Conservation (phyloP, 2,113 vertebrate genomes). For the Cheirogaleus medius region DNA sequence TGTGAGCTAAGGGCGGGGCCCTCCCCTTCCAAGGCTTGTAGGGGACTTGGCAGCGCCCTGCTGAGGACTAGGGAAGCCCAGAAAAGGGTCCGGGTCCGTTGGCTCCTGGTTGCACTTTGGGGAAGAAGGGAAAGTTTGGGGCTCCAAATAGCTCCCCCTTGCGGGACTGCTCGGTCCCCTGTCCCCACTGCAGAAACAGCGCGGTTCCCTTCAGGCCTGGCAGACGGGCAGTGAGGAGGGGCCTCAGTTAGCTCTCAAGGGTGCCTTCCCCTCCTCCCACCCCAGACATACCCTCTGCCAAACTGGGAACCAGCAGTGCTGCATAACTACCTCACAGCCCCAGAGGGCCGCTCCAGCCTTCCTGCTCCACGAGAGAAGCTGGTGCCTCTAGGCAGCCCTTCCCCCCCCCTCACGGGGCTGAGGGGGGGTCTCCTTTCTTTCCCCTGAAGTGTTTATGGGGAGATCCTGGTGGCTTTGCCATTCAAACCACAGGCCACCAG, state of each 20-base stretch:
- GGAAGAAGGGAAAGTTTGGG: conserved; percentile 15
- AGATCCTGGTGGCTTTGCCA: conserved; percentile 46
- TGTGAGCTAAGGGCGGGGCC: neutral
- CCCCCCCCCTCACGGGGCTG: too few relatives aligned
- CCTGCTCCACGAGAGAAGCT: neutral
- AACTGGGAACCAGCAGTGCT: conserved; percentile 51
- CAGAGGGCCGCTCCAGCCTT: conserved; percentile 4
- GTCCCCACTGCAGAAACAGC: conserved; percentile 61
- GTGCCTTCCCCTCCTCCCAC: conserved; percentile 77
- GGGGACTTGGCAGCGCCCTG: neutral
- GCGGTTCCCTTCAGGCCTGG: conserved; percentile 72
- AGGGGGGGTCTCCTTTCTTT: neutral
- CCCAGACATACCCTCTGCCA: conserved; percentile 65
- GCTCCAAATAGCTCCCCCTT: neutral
- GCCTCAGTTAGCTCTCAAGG: conserved; percentile 74
- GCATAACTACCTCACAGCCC: conserved; percentile 70
- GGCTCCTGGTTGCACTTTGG: conserved; percentile 78
- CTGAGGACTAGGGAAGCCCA: conserved; percentile 46
- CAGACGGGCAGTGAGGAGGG: conserved; percentile 74
- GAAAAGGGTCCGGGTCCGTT: neutral
- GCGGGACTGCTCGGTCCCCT: neutral
- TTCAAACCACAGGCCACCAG: neutral
- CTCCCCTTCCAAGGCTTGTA: neutral
- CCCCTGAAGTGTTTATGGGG: neutral
- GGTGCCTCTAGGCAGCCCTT: neutral